These are phyloP conservation scores for Yoshiicerus persimilis DNA, from an alignment of 1,140 invertebrate species.

Conservation along the genomic window DNA sequence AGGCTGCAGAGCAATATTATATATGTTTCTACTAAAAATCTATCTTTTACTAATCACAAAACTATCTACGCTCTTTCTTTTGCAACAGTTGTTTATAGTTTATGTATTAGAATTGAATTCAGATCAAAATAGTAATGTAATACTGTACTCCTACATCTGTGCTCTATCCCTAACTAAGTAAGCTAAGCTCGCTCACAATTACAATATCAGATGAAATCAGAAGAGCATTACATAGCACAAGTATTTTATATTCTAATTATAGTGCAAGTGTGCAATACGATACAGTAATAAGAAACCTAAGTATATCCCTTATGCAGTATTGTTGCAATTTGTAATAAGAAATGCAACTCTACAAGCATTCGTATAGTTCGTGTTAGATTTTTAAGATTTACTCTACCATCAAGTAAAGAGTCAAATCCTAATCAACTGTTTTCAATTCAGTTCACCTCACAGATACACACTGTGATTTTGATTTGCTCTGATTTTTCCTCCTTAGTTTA, in stretches of 20 bases:
- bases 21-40: not conserved
- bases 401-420: not conserved
- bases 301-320: not conserved
- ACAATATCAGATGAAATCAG: not conserved
- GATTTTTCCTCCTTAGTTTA: not conserved
- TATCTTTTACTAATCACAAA: not conserved
- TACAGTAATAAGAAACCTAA: not conserved
- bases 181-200: no score
- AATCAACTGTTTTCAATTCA: not conserved
- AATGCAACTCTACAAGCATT: not conserved
- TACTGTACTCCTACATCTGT: not conserved
- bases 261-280: not conserved
- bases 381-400: not conserved
- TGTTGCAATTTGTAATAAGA: not conserved
- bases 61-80: not conserved
- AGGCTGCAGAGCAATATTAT: not conserved
- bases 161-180: not conserved
- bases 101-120: not conserved
- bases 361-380: not conserved
- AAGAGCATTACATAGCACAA: not conserved
- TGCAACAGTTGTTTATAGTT: not conserved
- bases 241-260: not conserved
- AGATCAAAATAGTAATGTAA: not conserved
- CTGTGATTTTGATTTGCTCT: constrained; percentile 1
- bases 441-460: not conserved